These are phyloP conservation scores for Acanthurus tractus DNA, from an alignment of 2,797 vertebrate species.

Conservation along the genomic window DNA sequence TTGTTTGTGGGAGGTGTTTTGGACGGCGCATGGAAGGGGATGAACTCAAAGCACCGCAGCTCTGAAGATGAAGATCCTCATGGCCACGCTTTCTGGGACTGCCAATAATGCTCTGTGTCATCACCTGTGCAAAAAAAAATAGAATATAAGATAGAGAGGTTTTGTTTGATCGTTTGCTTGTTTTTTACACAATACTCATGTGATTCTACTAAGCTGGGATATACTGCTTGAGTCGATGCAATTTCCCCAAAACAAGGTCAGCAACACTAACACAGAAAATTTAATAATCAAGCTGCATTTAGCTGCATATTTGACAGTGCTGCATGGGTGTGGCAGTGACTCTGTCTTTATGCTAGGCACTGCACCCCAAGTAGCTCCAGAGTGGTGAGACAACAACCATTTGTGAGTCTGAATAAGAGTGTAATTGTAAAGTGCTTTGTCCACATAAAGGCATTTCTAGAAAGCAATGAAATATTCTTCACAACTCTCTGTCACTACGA, in stretches of 20 bases:
- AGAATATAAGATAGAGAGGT: constrained; percentile 12
- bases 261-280: not conserved
- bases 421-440: too few species aligned
- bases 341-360: not conserved
- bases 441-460: not conserved
- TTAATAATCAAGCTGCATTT: not conserved
- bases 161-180: not conserved
- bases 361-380: not conserved
- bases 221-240: not conserved
- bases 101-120: constrained; percentile 82
- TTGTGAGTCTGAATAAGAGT: not conserved
- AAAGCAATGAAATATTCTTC: not conserved
- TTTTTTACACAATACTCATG: not conserved
- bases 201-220: not conserved
- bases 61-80: constrained; percentile 90
- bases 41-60: constrained; percentile 89
- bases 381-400: too few species aligned
- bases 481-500: not conserved
- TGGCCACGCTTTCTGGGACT: constrained; percentile 83
- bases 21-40: constrained; percentile 78
- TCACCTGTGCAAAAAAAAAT: constrained; percentile 81
- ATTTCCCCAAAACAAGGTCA: not conserved
- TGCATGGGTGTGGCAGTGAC: too few species aligned
- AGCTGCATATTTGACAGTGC: not conserved
- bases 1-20: constrained; percentile 68